Conservation (phyloP, 2,888 invertebrate species). For the Chrysodeixis includens region DNA sequence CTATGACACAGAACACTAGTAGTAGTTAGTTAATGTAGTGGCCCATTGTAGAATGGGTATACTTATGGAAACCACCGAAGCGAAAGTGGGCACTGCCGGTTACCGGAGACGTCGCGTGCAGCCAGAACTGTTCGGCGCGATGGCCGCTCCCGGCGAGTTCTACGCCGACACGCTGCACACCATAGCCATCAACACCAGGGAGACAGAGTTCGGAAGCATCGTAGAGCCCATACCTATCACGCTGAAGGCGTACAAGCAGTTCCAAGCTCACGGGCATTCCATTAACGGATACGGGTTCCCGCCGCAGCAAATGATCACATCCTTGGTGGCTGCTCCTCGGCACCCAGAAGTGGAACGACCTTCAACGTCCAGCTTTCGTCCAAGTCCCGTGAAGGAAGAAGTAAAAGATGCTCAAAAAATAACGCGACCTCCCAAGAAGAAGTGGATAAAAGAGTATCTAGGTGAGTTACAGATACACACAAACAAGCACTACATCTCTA, state of each 20-base stretch:
- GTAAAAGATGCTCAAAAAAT: conserved; percentile 69
- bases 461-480: conserved; percentile 79
- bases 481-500: conserved; percentile 13
- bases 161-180: conserved; percentile 80
- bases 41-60: conserved; percentile 86
- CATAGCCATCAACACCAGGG: conserved; percentile 82
- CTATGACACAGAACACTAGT: conserved; percentile 68
- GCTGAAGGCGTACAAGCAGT: conserved; percentile 78
- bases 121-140: conserved; percentile 76
- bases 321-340: conserved; percentile 66
- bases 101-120: conserved; percentile 72
- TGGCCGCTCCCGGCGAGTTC: conserved; percentile 79
- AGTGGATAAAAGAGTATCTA: conserved; percentile 92
- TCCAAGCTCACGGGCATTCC: conserved; percentile 68
- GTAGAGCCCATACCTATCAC: conserved; percentile 82
- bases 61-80: conserved; percentile 85
- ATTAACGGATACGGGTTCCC: conserved; percentile 73
- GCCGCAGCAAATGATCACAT: conserved; percentile 69
- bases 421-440: conserved; percentile 91
- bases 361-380: conserved; percentile 67
- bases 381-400: conserved; percentile 70
- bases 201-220: conserved; percentile 82
- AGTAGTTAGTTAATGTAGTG: conserved; percentile 69
- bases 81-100: conserved; percentile 81
- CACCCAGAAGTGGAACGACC: conserved; percentile 64